Percentiles rank a stretch among this genome's conserved stretches.
Evolutionary conservation across 2,888 invertebrate genomes (phyloP).

Genomic region (Drosophila pseudotakahashii): DNA sequence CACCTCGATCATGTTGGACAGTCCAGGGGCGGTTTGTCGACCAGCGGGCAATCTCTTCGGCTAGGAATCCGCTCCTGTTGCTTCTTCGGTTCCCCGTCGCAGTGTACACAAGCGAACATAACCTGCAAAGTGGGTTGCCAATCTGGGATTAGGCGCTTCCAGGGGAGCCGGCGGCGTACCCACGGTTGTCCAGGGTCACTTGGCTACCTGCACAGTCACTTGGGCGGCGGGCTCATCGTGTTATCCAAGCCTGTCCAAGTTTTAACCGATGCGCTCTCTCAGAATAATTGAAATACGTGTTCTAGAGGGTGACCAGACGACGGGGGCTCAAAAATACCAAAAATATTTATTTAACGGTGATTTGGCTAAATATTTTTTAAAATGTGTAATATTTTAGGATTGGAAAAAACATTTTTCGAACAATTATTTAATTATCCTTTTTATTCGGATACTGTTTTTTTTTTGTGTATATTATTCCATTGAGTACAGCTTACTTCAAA

Average conservation of each 20-base stretch:
- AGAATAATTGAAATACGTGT: constrained; percentile 28
- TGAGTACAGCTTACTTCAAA: too few relatives aligned
- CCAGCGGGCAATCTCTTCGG: constrained; percentile 9
- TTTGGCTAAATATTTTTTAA: too few relatives aligned
- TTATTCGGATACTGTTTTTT: too few relatives aligned
- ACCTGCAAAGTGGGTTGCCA: constrained; percentile 23
- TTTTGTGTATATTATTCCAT: too few relatives aligned
- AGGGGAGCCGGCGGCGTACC: constrained; percentile 3
- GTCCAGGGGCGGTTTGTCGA: background rate
- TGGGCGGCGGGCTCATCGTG: constrained; percentile 23
- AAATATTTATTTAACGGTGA: background rate
- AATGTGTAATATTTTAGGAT: too few relatives aligned
- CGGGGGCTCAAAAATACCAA: background rate
- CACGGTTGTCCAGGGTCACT: constrained; percentile 22
- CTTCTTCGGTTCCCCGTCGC: constrained; percentile 34
- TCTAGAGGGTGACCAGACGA: constrained; percentile 15
- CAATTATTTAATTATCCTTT: too few relatives aligned
- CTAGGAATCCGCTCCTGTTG: constrained; percentile 33
- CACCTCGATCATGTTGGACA: constrained; percentile 54
- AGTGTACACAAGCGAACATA: constrained; percentile 44
- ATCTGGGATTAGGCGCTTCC: background rate
- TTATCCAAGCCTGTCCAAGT: constrained; percentile 16
- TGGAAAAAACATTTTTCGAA: too few relatives aligned
- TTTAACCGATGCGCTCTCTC: constrained; percentile 25
- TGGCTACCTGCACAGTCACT: constrained; percentile 19